Evolutionary conservation across 35 echinoderm and acorn worm species (phyloP).

Genomic region (Amphiura filiformis): DNA sequence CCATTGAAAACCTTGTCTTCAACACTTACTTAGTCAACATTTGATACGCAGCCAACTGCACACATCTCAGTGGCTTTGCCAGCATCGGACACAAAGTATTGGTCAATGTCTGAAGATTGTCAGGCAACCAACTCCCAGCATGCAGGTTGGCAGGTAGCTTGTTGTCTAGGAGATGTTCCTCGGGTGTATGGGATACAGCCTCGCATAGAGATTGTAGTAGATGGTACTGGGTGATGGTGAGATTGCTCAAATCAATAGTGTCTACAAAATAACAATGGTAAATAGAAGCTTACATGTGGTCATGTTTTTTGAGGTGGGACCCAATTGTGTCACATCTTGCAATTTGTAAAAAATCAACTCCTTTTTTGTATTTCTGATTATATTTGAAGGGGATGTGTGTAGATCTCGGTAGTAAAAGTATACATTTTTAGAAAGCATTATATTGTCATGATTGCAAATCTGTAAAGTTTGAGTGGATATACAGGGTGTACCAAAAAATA

Average conservation of each 20-base stretch:
- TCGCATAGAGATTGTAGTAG: not conserved
- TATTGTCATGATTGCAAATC: no score
- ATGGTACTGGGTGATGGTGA: not conserved
- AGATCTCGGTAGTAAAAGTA: no score
- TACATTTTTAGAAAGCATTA: no score
- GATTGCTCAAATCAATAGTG: not conserved
- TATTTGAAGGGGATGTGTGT: no score
- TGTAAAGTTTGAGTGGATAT: no score
- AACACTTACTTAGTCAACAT: slow-evolving; percentile 72
- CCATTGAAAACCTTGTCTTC: no score
- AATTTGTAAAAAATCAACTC: no score
- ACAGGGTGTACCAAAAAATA: no score
- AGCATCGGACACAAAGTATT: slow-evolving; percentile 57
- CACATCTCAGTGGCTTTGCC: slow-evolving; percentile 21
- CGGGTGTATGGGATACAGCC: not conserved
- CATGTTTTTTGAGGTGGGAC: no score
- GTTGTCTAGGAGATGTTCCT: not conserved
- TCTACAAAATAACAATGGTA: not conserved
- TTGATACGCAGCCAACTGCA: slow-evolving; percentile 55
- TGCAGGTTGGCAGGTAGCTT: not conserved
- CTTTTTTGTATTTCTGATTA: no score
- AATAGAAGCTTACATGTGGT: no score
- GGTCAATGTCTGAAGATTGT: slow-evolving; percentile 52
- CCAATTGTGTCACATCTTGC: no score
- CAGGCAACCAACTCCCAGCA: not conserved